phyloP scores from a whole-genome alignment of 2,113 vertebrate species.

The Cervus canadensis region DNA sequence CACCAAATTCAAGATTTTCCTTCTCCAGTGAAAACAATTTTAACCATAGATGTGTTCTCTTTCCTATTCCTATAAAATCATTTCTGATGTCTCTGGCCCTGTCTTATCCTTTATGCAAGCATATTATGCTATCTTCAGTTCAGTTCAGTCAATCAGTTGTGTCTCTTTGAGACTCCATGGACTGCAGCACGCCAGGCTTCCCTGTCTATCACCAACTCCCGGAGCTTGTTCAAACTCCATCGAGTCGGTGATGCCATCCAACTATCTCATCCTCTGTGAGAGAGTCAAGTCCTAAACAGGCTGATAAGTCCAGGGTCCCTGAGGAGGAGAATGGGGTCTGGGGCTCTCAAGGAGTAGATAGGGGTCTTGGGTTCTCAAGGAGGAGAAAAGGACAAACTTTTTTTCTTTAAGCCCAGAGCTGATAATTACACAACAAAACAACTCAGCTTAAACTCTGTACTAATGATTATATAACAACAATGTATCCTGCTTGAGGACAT shows the following conservation, averaged over 20 bases:
- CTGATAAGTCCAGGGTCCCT: not conserved
- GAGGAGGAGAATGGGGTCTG: not conserved
- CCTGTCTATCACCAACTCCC: not conserved
- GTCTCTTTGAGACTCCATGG: not conserved
- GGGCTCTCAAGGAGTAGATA: not conserved
- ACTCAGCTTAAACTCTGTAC: not conserved
- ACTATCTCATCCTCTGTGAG: not conserved
- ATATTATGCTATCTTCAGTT: not conserved
- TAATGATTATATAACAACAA: not conserved
- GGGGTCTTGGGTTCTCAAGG: not conserved
- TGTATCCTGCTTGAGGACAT: not conserved
- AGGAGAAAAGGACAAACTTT: not conserved
- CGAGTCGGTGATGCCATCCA: rapidly evolving
- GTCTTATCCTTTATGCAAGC: not conserved
- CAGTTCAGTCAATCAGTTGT: not conserved
- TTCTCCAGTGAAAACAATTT: not conserved
- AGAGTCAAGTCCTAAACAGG: not conserved
- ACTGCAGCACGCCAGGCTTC: not conserved
- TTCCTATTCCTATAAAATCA: not conserved
- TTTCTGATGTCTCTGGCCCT: not conserved
- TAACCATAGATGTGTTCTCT: not conserved
- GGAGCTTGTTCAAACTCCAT: not conserved
- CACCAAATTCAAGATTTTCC: not conserved
- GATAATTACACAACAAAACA: not conserved
- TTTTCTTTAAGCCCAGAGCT: not conserved